These are phyloP conservation scores for Eupithecia inturbata DNA, from an alignment of 2,888 invertebrate species.

Conservation along the genomic window DNA sequence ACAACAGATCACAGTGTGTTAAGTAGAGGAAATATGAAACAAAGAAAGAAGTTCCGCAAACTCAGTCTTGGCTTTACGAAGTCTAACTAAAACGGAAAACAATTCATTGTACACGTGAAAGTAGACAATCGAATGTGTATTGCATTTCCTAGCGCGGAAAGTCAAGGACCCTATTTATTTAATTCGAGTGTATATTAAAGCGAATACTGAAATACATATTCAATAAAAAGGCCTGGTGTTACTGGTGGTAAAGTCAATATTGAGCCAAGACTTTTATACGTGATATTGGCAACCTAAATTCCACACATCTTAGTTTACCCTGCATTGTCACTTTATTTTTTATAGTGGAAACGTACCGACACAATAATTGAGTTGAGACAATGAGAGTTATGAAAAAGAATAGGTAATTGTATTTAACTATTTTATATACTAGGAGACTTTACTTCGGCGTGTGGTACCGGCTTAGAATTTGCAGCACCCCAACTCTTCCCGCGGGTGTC, in stretches of 20 bases:
- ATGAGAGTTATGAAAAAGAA: background rate
- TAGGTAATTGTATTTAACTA: too few species aligned
- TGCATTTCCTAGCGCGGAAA: background rate
- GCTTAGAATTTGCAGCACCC: too few species aligned
- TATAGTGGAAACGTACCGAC: background rate
- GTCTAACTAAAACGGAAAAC: background rate
- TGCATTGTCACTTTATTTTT: too few species aligned
- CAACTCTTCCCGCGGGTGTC: too few species aligned
- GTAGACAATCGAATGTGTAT: background rate
- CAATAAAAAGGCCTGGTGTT: too few species aligned
- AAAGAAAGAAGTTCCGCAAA: conserved; percentile 9
- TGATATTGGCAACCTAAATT: too few species aligned
- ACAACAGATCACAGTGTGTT: conserved; percentile 14
- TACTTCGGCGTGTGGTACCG: too few species aligned
- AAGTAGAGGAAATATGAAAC: conserved; percentile 9
- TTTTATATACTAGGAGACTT: too few species aligned
- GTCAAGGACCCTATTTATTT: background rate
- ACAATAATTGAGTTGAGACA: background rate
- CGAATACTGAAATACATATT: too few species aligned
- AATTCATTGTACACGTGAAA: background rate
- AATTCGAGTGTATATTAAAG: background rate
- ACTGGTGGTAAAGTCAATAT: too few species aligned
- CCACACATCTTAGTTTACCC: too few species aligned
- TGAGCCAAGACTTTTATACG: too few species aligned
- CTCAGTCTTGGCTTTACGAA: background rate